A percentile compares a stretch with the other conserved stretches of the same genome.
These are phyloP conservation scores for Harpalus rufipes DNA, from an alignment of 2,888 invertebrate genomes.

Conservation along the genomic window DNA sequence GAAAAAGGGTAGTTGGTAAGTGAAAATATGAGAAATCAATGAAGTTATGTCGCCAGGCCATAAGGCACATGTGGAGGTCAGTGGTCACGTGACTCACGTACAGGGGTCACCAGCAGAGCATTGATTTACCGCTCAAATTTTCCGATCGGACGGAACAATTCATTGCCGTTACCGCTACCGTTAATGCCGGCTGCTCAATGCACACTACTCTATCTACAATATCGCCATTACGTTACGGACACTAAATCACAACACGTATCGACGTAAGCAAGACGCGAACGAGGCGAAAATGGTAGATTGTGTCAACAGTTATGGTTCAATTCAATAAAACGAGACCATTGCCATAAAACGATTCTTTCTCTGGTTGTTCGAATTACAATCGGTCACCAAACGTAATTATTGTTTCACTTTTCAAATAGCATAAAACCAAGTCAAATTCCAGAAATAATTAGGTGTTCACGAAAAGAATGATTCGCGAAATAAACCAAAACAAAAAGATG, in stretches of 20 bases:
- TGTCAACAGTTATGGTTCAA: too few relatives aligned
- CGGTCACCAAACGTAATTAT: too few relatives aligned
- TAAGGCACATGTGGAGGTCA: constrained; percentile 33
- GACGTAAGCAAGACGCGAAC: too few relatives aligned
- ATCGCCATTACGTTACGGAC: background rate
- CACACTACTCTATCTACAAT: constrained; percentile 11
- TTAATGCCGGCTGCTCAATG: background rate
- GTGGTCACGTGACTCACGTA: constrained; percentile 8
- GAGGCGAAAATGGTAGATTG: too few relatives aligned
- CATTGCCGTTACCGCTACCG: constrained; percentile 30
- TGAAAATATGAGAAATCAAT: constrained; percentile 13
- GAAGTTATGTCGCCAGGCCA: constrained; percentile 15
- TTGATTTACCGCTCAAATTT: constrained; percentile 51
- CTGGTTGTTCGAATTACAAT: too few relatives aligned
- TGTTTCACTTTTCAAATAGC: too few relatives aligned
- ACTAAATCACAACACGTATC: background rate
- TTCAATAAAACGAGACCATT: too few relatives aligned
- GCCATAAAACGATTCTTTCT: too few relatives aligned
- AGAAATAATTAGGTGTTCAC: too few relatives aligned
- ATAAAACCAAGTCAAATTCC: too few relatives aligned
- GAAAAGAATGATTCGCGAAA: too few relatives aligned
- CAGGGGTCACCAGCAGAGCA: constrained; percentile 29
- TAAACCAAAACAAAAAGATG: too few relatives aligned
- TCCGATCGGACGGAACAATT: constrained; percentile 53
- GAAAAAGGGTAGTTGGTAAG: background rate